phyloP scores from a whole-genome alignment of 2,888 invertebrate species.

The Erynnis tages region DNA sequence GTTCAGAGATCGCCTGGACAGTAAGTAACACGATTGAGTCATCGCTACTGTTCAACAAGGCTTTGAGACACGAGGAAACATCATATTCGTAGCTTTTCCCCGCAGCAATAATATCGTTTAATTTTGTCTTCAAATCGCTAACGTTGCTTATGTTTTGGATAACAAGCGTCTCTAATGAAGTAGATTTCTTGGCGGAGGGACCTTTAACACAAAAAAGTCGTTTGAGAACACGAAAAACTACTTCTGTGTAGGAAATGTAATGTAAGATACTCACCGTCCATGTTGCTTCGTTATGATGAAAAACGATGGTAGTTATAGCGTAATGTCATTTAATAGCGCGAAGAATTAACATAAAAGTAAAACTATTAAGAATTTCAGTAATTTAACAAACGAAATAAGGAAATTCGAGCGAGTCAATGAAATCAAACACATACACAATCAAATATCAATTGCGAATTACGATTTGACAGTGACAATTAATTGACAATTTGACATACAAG shows the following conservation, averaged over 20 bases:
- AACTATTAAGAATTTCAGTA: neutral
- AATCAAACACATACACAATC: no score
- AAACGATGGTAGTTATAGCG: neutral
- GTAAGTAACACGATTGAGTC: conserved; percentile 78
- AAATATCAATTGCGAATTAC: no score
- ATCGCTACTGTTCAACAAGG: conserved; percentile 66
- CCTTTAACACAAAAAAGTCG: conserved; percentile 40
- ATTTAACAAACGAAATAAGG: neutral
- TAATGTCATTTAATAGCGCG: no score
- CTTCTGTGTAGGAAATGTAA: neutral
- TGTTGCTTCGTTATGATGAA: conserved; percentile 30
- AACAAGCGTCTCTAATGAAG: conserved; percentile 63
- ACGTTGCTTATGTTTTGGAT: conserved; percentile 66
- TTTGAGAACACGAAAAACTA: neutral
- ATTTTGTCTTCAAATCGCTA: conserved; percentile 66
- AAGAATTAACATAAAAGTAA: no score
- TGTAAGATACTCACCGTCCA: conserved; percentile 33
- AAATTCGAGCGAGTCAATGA: no score
- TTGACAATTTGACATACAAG: no score
- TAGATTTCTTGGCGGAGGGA: conserved; percentile 61
- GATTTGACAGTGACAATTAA: no score
- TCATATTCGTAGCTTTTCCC: conserved; percentile 73
- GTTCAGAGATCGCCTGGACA: conserved; percentile 89
- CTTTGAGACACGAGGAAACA: conserved; percentile 65
- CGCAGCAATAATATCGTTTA: conserved; percentile 66